Base-by-base conservation (phyloP, 2,797 vertebrate genomes). In the Scleropages formosus region DNA sequence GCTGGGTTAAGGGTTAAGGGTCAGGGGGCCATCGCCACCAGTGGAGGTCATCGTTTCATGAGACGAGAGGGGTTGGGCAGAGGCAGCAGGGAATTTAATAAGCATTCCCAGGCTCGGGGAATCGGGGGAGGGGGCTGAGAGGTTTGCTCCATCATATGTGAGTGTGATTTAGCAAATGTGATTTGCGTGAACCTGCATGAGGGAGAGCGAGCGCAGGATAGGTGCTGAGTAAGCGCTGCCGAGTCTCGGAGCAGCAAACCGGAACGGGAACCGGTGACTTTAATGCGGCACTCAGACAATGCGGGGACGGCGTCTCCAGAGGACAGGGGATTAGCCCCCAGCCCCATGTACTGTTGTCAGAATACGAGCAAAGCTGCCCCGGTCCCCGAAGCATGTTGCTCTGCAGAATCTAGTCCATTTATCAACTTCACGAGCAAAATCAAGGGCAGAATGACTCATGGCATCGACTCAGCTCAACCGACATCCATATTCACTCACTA, bases 171-270 rank as follows among this genome's bases (percentile, higher is more conserved):
- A 27, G 13, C 20, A 61, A 51, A 63, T 20, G 46, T 49, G 72
- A 46, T 24, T 24, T 59, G 46, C 46, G 44, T 63, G n/a, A n/a
- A 44, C 18, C 12, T 49, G 44, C 73, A 13, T 26, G 59, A 16
- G 7, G 8, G 20, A 27, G 31, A 53, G 51, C 46, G 51, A 47
- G 16, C 31, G 46, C 8, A 71, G 26, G n/a, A 62, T 39, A 81
- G 81, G 73, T 84, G 83, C 84, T 85, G 85, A 87, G 86, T 84
- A 82, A 85, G 87, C 82, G 39, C 2, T 56, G 73, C 0, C 51
- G 75, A 68, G 24, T 62, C 81, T 81, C 78, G 81, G 76, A 61
- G 15, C 76, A 80, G 81, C 79, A 80, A 78, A 79, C 80, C 80
- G 74, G 75, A 78, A 44, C 39, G 77, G 78, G 74, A 85, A 86